phyloP scores from a whole-genome alignment of 2,888 invertebrate genomes.

The Strigamia crassipes region DNA sequence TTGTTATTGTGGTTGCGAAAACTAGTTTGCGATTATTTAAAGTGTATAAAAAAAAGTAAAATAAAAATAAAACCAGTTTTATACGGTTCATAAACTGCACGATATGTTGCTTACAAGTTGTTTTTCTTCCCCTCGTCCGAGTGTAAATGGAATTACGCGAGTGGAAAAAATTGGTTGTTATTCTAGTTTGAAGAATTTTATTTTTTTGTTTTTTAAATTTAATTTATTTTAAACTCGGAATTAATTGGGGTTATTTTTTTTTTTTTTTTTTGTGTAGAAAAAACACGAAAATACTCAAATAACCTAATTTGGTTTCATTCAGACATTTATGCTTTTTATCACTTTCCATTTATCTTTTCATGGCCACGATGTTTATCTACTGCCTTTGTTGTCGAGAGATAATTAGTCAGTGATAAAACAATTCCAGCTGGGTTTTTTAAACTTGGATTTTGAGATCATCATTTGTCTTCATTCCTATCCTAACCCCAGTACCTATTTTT shows the following conservation, averaged over 20 bases:
- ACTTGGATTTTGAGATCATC: not conserved
- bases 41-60: not conserved
- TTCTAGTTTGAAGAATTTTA: not conserved
- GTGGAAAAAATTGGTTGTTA: not conserved
- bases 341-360: no score
- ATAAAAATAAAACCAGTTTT: conserved; percentile 11
- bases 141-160: not conserved
- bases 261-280: not conserved
- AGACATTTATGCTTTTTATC: no score
- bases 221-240: no score
- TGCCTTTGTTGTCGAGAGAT: no score
- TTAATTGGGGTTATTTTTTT: not conserved
- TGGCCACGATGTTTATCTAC: no score
- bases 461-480: not conserved
- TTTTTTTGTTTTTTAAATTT: not conserved
- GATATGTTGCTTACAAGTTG: not conserved
- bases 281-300: not conserved
- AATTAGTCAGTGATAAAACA: no score
- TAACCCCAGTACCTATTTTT: not conserved
- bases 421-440: no score
- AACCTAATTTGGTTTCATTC: no score
- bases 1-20: conserved; percentile 23
- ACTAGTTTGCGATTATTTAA: conserved; percentile 16
- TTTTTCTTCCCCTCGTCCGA: not conserved
- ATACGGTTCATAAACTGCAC: not conserved